Evolutionary conservation across 2,113 vertebrate species (phyloP), one percentile per base, ranked within the genome.

Genomic region (Notiomystis cincta): DNA sequence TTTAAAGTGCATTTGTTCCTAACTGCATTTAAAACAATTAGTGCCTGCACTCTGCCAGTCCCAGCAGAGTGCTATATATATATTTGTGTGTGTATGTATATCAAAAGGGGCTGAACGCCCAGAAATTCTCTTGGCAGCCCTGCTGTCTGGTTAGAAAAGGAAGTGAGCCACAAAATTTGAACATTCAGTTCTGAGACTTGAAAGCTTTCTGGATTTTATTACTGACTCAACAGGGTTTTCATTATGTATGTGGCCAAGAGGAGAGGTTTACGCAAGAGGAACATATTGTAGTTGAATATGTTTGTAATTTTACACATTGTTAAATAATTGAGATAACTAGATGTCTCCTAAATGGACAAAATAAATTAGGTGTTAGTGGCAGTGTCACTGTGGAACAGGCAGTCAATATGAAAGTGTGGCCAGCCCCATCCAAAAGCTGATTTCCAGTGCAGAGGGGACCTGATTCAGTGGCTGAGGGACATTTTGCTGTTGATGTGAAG

Each of bases 141-240:
- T 87, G 78, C 97, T 95, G 97, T 98, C 98, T 98, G 98, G 98
- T 98, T 98, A 98, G 98, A 96, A 98, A 95, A 98, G 98, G 98
- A 98, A 98, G 98, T 97, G 95, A 98, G 97, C 97, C 98, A 97
- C 96, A 96, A 95, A 97, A 97, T 96, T 98, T 98, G 98, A 98
- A 98, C 98, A 98, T 98, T 98, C 97, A 98, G 98, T 98, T 98
- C 98, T 98, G 95, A 98, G 96, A 95, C 94, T 73, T 97, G 95
- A 97, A 97, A 97, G 95, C 93, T 96, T 93, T 97, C 97, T 97
- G 96, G 97, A 95, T 97, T 97, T 98, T 98, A 98, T 97, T 97
- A 98, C 98, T 97, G 97, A 98, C 97, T 98, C 97, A 98, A 98
- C 98, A 98, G 96, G 97, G 97, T 97, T 98, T 98, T 98, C 98